Evolutionary conservation across 2,888 invertebrate genomes (phyloP).

Genomic region (Catotricha subobsoleta): DNA sequence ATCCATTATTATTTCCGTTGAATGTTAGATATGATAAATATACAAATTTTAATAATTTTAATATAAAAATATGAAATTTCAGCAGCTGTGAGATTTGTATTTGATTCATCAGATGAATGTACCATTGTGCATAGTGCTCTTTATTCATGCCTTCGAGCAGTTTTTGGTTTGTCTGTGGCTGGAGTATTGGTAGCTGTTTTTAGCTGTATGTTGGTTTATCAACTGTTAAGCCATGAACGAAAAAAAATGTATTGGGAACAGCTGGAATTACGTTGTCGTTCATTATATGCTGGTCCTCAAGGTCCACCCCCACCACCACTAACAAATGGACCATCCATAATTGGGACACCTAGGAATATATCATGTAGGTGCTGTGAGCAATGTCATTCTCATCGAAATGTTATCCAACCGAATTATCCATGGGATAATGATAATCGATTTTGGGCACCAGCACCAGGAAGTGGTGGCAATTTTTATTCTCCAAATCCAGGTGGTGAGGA

Average conservation of each 20-base stretch:
- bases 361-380: constrained; percentile 54
- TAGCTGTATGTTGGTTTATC: constrained; percentile 36
- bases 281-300: constrained; percentile 40
- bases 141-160: constrained; percentile 71
- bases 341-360: constrained; percentile 25
- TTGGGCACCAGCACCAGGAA: constrained; percentile 36
- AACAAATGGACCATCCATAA: constrained; percentile 26
- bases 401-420: constrained; percentile 36
- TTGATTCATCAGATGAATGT: constrained; percentile 73
- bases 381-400: constrained; percentile 37
- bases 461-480: constrained; percentile 65
- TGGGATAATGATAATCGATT: constrained; percentile 37
- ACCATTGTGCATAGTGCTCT: constrained; percentile 80
- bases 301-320: constrained; percentile 8
- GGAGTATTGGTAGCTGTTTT: constrained; percentile 82
- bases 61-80: no score
- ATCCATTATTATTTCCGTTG: no score
- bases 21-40: no score
- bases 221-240: constrained; percentile 55
- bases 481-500: constrained; percentile 56
- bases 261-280: constrained; percentile 64
- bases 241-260: constrained; percentile 95
- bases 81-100: constrained; percentile 68
- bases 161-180: constrained; percentile 80
- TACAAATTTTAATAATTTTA: no score